Percentiles rank a stretch among this genome's conserved stretches.
Evolutionary conservation across 2,113 vertebrate genomes (phyloP).

Genomic region (Phaethornis superciliosus): DNA sequence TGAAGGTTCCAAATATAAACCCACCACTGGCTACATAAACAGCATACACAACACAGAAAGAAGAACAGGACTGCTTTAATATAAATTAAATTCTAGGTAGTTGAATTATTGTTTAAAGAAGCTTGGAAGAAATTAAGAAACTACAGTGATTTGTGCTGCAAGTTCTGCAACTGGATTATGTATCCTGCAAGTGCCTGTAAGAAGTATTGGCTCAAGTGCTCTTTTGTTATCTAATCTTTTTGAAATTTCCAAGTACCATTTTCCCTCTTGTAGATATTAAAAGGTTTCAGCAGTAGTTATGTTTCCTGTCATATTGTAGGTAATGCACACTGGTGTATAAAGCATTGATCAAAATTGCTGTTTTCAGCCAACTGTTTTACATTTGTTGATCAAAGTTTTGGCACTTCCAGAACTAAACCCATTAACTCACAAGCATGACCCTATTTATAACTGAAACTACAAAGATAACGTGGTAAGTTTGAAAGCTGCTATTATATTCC

Average conservation of each 20-base stretch:
- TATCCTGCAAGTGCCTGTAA: not conserved
- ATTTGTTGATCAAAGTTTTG: slow-evolving; percentile 73
- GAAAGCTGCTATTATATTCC: slow-evolving; percentile 67
- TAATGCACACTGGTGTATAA: slow-evolving; percentile 55
- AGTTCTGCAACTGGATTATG: not conserved
- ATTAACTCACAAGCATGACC: slow-evolving; percentile 67
- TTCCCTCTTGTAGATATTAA: slow-evolving; percentile 54
- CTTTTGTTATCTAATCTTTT: slow-evolving; percentile 66
- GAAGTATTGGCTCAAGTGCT: slow-evolving; percentile 34
- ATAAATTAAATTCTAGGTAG: not conserved
- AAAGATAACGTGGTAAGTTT: slow-evolving; percentile 64
- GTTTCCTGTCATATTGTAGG: slow-evolving; percentile 56
- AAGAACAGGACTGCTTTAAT: not conserved
- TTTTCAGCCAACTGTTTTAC: slow-evolving; percentile 62
- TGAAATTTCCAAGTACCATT: slow-evolving; percentile 35
- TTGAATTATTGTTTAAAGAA: slow-evolving; percentile 18
- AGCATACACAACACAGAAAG: not conserved
- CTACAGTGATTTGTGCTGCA: not conserved
- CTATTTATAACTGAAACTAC: slow-evolving; percentile 55
- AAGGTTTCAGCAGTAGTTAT: slow-evolving; percentile 55
- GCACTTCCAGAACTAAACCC: slow-evolving; percentile 68
- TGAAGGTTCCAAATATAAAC: slow-evolving; percentile 13
- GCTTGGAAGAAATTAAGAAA: slow-evolving; percentile 16
- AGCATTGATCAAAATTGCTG: slow-evolving; percentile 40
- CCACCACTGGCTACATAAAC: not conserved